Evolutionary conservation across 1,140 invertebrate species (phyloP), one percentile per base, ranked within the genome.

Genomic region (Hesperophylax magnus): DNA sequence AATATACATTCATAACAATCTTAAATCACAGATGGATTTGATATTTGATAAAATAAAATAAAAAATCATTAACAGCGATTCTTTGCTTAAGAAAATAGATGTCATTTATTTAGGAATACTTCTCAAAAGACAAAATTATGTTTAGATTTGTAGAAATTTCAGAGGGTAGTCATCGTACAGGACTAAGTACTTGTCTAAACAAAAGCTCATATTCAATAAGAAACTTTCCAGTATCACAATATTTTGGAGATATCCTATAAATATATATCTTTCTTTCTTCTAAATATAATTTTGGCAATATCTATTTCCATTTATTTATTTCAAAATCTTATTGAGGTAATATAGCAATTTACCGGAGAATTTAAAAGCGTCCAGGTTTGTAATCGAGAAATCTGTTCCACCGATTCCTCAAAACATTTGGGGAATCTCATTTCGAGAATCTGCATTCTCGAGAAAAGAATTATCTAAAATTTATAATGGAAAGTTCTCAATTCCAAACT

Each of bases 211-310:
- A 67, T 24, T 67, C 34, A 18, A 31, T 65, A 27, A 72, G 27
- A 76, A 75, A 76, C 54, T 9, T 76, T 76, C 56, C 72, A 31
- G 56, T 76, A 76, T 76, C 72, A 76, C 72, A 76, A 76, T 60
- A 60, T 76, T 58, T 72, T 76, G 56, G 72, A 76, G 54, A 34
- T 76, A 34, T 76, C 56, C 69, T 72, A 72, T 72, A 72, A 69
- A 69, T 69, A 72, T 54, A 72, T 72, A 27, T 54, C 27, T 72
- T 53, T 72, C 18, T 53, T 53, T 72, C 7, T 72, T 72, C 20
- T 53, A 9, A 20, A 72, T 20, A 20, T 27, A 53, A 14, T 72
- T 72, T 72, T 72, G 69, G 69, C 69, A 53, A 56, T 24, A 72
- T 27, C 47, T 31, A 67, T 39, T 67, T 47, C 39, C 39, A 47